Evolutionary conservation across 2,888 invertebrate genomes (phyloP).

Genomic region (Drosophila lutescens): DNA sequence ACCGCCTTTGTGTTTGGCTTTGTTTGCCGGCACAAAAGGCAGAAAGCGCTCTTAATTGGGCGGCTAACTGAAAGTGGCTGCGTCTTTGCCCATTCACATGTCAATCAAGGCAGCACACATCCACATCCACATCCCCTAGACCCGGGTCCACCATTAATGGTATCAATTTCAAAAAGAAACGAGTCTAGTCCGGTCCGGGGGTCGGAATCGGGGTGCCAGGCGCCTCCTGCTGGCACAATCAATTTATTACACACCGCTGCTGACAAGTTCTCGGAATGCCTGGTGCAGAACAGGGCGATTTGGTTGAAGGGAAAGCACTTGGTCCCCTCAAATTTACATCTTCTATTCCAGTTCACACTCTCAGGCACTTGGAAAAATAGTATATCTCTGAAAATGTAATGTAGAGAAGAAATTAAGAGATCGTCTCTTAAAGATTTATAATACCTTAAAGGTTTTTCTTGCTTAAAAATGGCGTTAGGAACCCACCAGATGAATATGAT

Average conservation of each 20-base stretch:
- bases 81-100: constrained; percentile 78
- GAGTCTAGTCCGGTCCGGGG: constrained; percentile 1
- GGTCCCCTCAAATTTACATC: constrained; percentile 52
- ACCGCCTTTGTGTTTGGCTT: constrained; percentile 68
- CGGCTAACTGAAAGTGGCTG: constrained; percentile 63
- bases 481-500: too few relatives aligned
- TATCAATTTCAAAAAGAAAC: constrained; percentile 64
- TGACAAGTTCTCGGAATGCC: constrained; percentile 68
- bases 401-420: too few relatives aligned
- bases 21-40: constrained; percentile 73
- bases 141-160: constrained; percentile 46
- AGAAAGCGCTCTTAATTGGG: constrained; percentile 78
- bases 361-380: constrained; percentile 11
- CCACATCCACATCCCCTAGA: constrained; percentile 16
- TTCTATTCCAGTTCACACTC: constrained; percentile 12
- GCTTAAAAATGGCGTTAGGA: too few relatives aligned
- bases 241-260: constrained; percentile 73
- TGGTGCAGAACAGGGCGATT: constrained; percentile 27
- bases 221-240: constrained; percentile 68
- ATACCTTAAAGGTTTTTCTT: too few relatives aligned
- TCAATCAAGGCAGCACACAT: constrained; percentile 65
- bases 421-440: too few relatives aligned
- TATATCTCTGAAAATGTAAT: too few relatives aligned
- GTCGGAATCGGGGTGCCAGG: constrained; percentile 7
- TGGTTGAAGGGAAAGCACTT: constrained; percentile 2